phyloP scores from a whole-genome alignment of 2,797 vertebrate species.

The Eulemur albifrons region DNA sequence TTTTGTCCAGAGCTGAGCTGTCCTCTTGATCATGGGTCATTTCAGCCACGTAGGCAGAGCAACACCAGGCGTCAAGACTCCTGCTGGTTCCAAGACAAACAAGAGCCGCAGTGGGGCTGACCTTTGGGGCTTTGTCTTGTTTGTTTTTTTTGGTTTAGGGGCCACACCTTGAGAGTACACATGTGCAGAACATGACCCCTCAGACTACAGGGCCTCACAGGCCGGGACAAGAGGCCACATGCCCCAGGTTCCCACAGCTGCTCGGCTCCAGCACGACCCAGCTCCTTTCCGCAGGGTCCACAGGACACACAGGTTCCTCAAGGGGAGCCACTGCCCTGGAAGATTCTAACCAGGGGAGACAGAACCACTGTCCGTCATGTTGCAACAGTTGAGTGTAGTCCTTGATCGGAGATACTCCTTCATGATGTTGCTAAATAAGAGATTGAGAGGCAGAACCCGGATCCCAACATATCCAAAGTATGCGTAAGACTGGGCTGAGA shows the following conservation, averaged over 20 bases:
- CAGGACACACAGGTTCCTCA: not conserved
- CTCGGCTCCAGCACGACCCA: not conserved
- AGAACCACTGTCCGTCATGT: not conserved
- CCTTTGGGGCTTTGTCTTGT: not conserved
- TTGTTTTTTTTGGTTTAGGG: not conserved
- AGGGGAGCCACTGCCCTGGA: not conserved
- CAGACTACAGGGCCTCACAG: not conserved
- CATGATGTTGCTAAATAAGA: fast-evolving
- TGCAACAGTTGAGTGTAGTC: not conserved
- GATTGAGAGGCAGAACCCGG: too few relatives aligned
- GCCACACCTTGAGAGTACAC: not conserved
- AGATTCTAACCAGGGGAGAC: not conserved
- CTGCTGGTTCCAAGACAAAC: not conserved
- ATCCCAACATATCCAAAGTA: not conserved
- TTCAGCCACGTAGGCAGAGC: not conserved
- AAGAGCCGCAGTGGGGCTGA: not conserved
- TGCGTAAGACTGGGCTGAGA: not conserved
- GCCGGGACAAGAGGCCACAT: not conserved
- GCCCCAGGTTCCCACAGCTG: not conserved
- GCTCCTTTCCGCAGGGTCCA: fast-evolving
- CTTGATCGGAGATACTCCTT: not conserved
- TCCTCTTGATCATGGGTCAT: not conserved
- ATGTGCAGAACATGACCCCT: not conserved
- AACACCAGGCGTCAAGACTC: not conserved
- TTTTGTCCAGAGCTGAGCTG: not conserved